Evolutionary conservation across 2,797 vertebrate genomes (phyloP).

Genomic region (Hybognathus amarus): DNA sequence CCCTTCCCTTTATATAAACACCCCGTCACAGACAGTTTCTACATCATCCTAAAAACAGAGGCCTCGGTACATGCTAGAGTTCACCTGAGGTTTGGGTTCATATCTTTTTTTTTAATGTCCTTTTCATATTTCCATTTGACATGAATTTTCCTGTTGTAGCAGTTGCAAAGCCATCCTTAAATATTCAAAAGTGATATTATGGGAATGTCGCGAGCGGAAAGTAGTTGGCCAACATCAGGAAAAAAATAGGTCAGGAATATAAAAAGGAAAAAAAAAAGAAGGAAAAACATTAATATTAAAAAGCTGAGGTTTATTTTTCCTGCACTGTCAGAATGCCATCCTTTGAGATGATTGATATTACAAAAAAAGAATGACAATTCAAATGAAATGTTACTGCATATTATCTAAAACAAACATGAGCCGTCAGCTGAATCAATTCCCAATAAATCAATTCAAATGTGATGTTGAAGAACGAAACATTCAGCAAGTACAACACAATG

Average conservation of each 20-base stretch:
- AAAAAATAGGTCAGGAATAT: neutral
- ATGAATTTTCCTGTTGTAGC: neutral
- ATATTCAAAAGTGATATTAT: neutral
- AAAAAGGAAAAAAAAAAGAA: too few species aligned
- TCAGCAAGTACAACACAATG: neutral
- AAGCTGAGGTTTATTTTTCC: neutral
- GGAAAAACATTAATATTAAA: neutral
- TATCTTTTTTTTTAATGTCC: neutral
- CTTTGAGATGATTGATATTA: neutral
- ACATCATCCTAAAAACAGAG: constrained; percentile 65
- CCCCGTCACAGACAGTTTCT: constrained; percentile 71
- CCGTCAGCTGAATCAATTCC: neutral
- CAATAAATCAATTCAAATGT: neutral
- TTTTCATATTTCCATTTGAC: constrained; percentile 51
- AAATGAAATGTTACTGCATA: neutral
- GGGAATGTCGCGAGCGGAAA: neutral
- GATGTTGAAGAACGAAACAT: neutral
- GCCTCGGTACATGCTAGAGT: constrained; percentile 73
- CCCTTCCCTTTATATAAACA: constrained; percentile 76
- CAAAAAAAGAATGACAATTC: neutral
- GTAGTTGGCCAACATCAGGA: neutral
- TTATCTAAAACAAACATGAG: neutral
- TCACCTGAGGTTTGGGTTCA: constrained; percentile 70
- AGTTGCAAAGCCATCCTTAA: neutral
- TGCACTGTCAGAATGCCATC: neutral